Evolutionary conservation across 2,797 vertebrate genomes (phyloP).

Genomic region (Syncerus caffer): DNA sequence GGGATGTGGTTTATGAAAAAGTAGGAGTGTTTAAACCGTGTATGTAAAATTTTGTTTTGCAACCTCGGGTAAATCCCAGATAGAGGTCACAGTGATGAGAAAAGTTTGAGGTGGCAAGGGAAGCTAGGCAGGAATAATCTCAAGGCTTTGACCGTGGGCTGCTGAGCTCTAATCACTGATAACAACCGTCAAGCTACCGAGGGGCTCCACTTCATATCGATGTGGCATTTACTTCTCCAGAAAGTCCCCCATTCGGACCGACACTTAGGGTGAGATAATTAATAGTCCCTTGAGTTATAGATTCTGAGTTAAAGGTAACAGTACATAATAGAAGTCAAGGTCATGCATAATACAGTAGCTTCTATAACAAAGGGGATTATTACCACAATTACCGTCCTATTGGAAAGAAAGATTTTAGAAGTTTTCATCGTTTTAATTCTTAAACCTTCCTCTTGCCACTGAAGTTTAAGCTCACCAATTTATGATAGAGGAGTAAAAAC

Average conservation of each 20-base stretch:
- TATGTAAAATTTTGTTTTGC: slow-evolving; percentile 81
- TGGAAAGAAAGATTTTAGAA: slow-evolving; percentile 71
- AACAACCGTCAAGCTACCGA: background rate
- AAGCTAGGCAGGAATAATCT: slow-evolving; percentile 11
- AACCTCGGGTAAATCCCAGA: slow-evolving; percentile 60
- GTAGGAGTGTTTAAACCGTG: slow-evolving; percentile 77
- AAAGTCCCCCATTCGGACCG: background rate
- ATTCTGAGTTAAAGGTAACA: slow-evolving; percentile 57
- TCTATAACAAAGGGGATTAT: slow-evolving; percentile 51
- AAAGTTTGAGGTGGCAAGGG: background rate
- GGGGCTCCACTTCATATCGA: background rate
- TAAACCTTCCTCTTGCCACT: slow-evolving; percentile 45
- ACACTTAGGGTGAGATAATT: slow-evolving; percentile 48
- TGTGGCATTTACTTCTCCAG: slow-evolving; percentile 44
- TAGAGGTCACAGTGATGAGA: background rate
- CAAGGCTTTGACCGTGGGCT: background rate
- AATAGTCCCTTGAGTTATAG: slow-evolving; percentile 53
- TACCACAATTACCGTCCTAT: slow-evolving; percentile 38
- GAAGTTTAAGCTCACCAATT: slow-evolving; percentile 48
- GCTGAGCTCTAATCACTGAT: slow-evolving; percentile 29
- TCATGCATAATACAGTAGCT: slow-evolving; percentile 51
- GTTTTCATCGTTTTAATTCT: slow-evolving; percentile 70
- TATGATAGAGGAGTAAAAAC: background rate
- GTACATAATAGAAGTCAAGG: slow-evolving; percentile 61
- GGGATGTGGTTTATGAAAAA: slow-evolving; percentile 68